A percentile compares a stretch with the other conserved stretches of the same genome.
Conservation (phyloP, 2,888 invertebrate species). For the Quadroppia sp. region DNA sequence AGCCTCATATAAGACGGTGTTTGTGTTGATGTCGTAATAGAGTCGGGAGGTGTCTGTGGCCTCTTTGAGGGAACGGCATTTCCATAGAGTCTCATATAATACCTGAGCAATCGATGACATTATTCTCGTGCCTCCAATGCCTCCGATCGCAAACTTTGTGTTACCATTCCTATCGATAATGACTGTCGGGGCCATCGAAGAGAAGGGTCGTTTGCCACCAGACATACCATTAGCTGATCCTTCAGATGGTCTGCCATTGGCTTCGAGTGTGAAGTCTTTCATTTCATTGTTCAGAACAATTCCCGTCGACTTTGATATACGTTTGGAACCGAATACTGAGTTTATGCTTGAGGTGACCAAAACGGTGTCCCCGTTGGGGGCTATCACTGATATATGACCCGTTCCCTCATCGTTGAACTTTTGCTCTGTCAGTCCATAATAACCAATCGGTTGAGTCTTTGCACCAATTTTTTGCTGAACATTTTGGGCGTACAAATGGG, state of each 20-base stretch:
- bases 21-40: constrained; percentile 79
- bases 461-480: too few species aligned
- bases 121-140: constrained; percentile 45
- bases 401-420: constrained; percentile 64
- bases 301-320: constrained; percentile 48
- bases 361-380: constrained; percentile 82
- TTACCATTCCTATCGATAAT: constrained; percentile 51
- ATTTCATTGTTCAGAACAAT: constrained; percentile 53
- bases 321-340: constrained; percentile 57
- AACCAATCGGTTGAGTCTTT: background rate
- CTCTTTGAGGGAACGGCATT: constrained; percentile 61
- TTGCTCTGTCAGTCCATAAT: constrained; percentile 42
- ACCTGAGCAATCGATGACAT: constrained; percentile 53
- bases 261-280: constrained; percentile 51
- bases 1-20: constrained; percentile 63
- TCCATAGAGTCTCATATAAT: constrained; percentile 24
- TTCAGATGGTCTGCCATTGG: constrained; percentile 60
- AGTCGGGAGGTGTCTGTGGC: constrained; percentile 73
- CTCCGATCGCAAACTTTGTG: constrained; percentile 44
- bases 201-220: constrained; percentile 57
- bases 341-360: constrained; percentile 86
- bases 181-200: constrained; percentile 57
- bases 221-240: constrained; percentile 50
- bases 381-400: constrained; percentile 79
- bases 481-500: constrained; percentile 60